Conservation (phyloP, 1,140 invertebrate species). For the Zaprionus nigranus region DNA sequence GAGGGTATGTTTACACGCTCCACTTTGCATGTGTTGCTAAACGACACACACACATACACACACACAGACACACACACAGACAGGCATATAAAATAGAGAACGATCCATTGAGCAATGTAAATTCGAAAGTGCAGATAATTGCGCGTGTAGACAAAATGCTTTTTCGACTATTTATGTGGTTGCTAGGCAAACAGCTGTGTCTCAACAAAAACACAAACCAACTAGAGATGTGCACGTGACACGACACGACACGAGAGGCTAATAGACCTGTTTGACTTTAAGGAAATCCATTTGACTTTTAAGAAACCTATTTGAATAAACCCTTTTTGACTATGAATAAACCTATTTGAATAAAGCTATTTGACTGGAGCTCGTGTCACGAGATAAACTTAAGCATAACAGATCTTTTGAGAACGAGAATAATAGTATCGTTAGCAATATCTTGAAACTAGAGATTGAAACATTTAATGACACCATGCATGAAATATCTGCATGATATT, state of each 20-base stretch:
- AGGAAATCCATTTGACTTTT: no score
- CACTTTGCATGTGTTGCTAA: conserved; percentile 38
- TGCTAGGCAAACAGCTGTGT: conserved; percentile 8
- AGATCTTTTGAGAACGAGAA: no score
- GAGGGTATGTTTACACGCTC: conserved; percentile 67
- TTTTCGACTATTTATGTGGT: conserved; percentile 72
- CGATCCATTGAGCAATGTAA: conserved; percentile 61
- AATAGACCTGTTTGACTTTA: neutral
- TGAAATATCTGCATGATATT: no score
- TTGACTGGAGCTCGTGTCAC: no score
- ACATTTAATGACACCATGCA: no score
- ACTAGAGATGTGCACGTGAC: conserved; percentile 13
- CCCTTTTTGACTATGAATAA: no score
- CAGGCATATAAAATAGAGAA: conserved; percentile 37
- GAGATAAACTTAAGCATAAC: no score
- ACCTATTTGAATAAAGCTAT: no score
- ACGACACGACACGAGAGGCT: neutral
- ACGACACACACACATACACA: conserved; percentile 34
- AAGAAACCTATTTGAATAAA: no score
- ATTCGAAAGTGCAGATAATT: conserved; percentile 79
- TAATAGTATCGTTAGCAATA: no score
- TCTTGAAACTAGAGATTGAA: no score
- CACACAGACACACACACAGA: conserved; percentile 4
- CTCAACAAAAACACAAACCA: neutral
- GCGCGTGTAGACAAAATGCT: conserved; percentile 79